Evolutionary conservation across 2,113 vertebrate genomes (phyloP).

Genomic region (Oreochromis aureus): DNA sequence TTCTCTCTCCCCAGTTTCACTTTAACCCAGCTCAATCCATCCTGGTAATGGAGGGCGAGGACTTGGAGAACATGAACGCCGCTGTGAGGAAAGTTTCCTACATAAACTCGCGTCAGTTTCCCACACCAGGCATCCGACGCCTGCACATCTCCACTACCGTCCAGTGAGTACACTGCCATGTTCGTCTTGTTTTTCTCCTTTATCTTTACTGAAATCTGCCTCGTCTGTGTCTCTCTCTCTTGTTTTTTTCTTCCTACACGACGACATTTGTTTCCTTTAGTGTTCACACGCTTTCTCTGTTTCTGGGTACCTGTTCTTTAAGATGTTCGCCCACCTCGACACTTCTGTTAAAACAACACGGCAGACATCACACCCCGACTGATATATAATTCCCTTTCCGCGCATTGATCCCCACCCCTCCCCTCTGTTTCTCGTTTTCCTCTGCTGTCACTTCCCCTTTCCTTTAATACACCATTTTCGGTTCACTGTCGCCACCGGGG

Average conservation of each 20-base stretch:
- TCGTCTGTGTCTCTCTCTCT: neutral
- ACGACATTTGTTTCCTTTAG: neutral
- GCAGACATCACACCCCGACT: slow-evolving; percentile 14
- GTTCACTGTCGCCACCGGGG: slow-evolving; percentile 35
- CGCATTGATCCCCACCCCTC: neutral
- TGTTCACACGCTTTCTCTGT: neutral
- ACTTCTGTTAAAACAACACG: neutral
- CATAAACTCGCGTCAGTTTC: slow-evolving; percentile 96
- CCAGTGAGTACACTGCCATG: slow-evolving; percentile 78
- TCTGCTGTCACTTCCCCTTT: slow-evolving; percentile 28
- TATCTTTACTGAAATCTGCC: neutral
- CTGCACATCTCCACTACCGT: slow-evolving; percentile 88
- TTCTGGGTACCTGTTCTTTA: neutral
- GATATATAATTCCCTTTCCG: neutral
- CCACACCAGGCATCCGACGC: slow-evolving; percentile 81
- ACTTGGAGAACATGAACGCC: slow-evolving; percentile 86
- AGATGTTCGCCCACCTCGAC: neutral
- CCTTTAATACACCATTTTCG: slow-evolving; percentile 36
- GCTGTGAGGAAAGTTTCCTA: slow-evolving; percentile 92
- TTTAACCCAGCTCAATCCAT: slow-evolving; percentile 96
- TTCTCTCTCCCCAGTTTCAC: slow-evolving; percentile 79
- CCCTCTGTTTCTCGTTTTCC: neutral
- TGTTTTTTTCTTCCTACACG: neutral
- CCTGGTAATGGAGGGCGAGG: slow-evolving; percentile 93
- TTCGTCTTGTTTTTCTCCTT: neutral